phyloP scores from a whole-genome alignment of 2,113 vertebrate species.

The Gopherus flavomarginatus region DNA sequence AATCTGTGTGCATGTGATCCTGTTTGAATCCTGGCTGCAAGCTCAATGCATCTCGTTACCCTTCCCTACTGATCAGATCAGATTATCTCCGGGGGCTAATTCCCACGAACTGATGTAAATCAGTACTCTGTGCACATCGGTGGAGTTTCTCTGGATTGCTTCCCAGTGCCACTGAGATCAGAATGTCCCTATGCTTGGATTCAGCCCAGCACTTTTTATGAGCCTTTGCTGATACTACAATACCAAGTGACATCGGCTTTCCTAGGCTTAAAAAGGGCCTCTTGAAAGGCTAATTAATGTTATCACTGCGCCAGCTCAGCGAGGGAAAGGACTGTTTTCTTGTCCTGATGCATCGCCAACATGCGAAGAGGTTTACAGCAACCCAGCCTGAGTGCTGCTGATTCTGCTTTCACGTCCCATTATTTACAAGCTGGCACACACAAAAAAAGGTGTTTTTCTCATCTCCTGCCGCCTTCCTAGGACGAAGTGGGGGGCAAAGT shows the following conservation, averaged over 20 bases:
- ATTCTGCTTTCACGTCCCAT: slow-evolving; percentile 16
- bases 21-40: background rate
- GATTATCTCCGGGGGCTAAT: slow-evolving; percentile 4
- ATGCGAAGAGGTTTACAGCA: slow-evolving; percentile 8
- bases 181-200: slow-evolving; percentile 26
- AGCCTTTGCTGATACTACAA: slow-evolving; percentile 30
- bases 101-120: background rate
- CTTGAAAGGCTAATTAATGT: slow-evolving; percentile 29
- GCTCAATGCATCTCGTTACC: background rate
- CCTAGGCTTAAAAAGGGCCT: background rate
- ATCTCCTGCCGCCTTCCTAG: background rate
- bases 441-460: background rate
- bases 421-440: slow-evolving; percentile 41
- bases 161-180: background rate
- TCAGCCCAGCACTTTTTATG: slow-evolving; percentile 12
- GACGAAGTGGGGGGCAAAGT: background rate
- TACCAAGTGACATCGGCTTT: background rate
- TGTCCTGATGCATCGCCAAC: slow-evolving; percentile 24
- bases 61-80: slow-evolving; percentile 26
- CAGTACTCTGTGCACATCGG: background rate
- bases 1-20: background rate
- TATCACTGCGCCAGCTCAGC: background rate
- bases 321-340: background rate
- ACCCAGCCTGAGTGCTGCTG: slow-evolving; percentile 39
- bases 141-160: slow-evolving; percentile 35